phyloP scores from a whole-genome alignment of 2,888 invertebrate genomes.

The Chironomus riparius region DNA sequence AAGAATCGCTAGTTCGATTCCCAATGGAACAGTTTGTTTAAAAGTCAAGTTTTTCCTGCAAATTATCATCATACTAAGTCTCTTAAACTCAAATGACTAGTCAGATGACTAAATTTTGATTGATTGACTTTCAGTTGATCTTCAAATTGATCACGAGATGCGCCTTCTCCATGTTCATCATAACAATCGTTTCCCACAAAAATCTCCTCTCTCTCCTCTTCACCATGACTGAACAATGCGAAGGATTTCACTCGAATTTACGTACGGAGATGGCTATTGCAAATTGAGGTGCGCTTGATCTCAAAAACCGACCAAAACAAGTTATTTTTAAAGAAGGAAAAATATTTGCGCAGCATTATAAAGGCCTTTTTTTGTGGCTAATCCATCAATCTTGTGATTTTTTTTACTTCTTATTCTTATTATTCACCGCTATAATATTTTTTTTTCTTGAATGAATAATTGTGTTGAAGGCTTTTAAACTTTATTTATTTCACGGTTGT shows the following conservation, averaged over 20 bases:
- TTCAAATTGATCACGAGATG: too few species aligned
- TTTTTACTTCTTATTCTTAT: too few species aligned
- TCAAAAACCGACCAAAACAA: too few species aligned
- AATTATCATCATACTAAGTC: too few species aligned
- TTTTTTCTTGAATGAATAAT: not conserved
- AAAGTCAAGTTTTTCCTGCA: too few species aligned
- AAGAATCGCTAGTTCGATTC: too few species aligned
- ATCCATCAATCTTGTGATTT: slow-evolving; percentile 14
- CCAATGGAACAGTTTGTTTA: too few species aligned
- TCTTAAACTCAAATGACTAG: too few species aligned
- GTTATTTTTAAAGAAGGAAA: not conserved
- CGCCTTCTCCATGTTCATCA: too few species aligned
- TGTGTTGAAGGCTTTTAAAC: slow-evolving; percentile 15
- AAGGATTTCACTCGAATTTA: not conserved
- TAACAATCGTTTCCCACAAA: too few species aligned
- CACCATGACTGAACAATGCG: not conserved
- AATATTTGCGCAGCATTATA: slow-evolving; percentile 10
- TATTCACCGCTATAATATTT: not conserved
- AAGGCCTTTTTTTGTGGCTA: slow-evolving; percentile 3
- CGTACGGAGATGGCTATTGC: not conserved
- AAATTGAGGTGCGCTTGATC: not conserved
- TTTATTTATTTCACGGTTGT: not conserved
- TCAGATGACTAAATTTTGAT: too few species aligned
- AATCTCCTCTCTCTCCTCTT: not conserved
- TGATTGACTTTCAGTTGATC: too few species aligned